A percentile compares a stretch with the other conserved stretches of the same genome.
Conservation (phyloP, 2,888 invertebrate species). For the Petrolisthes cinctipes region DNA sequence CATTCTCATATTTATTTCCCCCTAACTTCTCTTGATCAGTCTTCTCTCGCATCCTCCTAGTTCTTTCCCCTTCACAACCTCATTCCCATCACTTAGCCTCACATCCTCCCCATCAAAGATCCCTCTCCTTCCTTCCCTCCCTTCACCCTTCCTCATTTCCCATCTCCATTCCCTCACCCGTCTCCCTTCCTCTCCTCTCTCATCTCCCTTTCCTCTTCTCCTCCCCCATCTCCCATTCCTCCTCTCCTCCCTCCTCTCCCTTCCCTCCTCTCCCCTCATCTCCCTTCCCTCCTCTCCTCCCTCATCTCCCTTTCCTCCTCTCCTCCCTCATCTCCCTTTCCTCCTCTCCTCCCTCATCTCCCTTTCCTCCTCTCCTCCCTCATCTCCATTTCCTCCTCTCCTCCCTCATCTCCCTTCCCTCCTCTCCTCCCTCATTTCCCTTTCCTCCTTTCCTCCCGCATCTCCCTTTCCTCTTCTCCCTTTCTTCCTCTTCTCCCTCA, state of each 20-base stretch:
- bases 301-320: background rate
- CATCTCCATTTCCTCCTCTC: background rate
- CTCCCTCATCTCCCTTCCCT: background rate
- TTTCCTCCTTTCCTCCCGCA: background rate
- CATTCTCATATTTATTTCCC: background rate
- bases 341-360: background rate
- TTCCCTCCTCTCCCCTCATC: background rate
- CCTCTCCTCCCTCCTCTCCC: background rate
- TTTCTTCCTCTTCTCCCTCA: background rate
- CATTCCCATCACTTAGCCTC: background rate
- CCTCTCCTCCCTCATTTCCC: background rate
- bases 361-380: background rate
- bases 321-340: background rate
- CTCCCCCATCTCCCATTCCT: background rate
- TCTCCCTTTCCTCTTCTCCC: too few species aligned
- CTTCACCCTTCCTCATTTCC: background rate
- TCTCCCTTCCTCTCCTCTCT: background rate
- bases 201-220: background rate
- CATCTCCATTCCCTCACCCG: background rate
- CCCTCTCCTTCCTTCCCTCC: background rate
- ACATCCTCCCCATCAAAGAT: background rate
- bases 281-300: background rate
- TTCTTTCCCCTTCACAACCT: constrained; percentile 11
- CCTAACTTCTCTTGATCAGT: background rate
- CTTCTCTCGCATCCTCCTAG: background rate